Conservation (phyloP, 1,140 invertebrate genomes). For the Oedothorax gibbosus region DNA sequence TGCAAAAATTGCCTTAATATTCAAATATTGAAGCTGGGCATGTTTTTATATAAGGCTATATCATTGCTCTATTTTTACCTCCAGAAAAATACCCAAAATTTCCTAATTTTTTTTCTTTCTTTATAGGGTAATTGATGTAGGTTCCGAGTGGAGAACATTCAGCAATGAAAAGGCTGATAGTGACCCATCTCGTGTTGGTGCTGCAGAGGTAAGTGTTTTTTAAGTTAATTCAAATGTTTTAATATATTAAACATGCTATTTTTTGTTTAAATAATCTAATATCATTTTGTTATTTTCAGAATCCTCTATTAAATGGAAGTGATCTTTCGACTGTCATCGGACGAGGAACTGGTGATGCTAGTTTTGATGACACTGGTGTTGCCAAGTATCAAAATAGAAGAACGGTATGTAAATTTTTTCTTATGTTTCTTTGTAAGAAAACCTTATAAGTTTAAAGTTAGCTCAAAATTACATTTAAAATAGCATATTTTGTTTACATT, state of each 20-base stretch:
- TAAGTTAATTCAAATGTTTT: not conserved
- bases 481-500: not conserved
- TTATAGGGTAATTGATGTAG: constrained; percentile 96
- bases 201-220: constrained; percentile 70
- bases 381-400: constrained; percentile 92
- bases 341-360: constrained; percentile 85
- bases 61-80: too few species aligned
- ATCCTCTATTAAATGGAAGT: constrained; percentile 93
- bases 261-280: not conserved
- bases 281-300: constrained; percentile 73
- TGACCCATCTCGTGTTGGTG: constrained; percentile 98
- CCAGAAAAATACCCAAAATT: too few species aligned
- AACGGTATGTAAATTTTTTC: constrained; percentile 72
- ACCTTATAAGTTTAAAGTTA: not conserved
- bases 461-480: not conserved
- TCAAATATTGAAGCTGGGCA: too few species aligned
- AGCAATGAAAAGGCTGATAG: constrained; percentile 97
- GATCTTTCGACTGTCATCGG: constrained; percentile 98
- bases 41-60: too few species aligned
- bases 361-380: constrained; percentile 86
- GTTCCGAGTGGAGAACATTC: constrained; percentile 99
- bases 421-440: constrained; percentile 10
- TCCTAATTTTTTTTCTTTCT: constrained; percentile 22
- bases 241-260: not conserved
- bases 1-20: too few species aligned